Base-by-base conservation (phyloP, 1,140 invertebrate genomes). In the Drosophila lini region DNA sequence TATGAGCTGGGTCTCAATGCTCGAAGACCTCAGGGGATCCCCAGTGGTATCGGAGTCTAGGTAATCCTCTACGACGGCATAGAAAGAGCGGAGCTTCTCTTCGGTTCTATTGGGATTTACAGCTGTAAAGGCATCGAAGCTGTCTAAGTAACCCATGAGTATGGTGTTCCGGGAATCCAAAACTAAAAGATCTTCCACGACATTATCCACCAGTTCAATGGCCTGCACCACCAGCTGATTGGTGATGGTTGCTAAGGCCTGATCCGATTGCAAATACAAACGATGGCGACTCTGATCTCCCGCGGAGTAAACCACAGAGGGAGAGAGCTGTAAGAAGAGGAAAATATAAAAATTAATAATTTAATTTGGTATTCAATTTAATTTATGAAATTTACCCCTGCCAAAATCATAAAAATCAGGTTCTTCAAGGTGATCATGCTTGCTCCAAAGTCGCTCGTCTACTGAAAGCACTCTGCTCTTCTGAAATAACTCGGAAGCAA, bases 171-270 rank as follows among this genome's bases (percentile, higher is more conserved):
- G 77, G 0, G 83, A 89, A 40, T 88, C 80, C 44, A 88, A 31
- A 5, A 88, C 57, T 0, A 83, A 61, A 9, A 88, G 68, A 64
- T 88, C 83, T 28, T 88, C 83, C 0, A 88, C 76, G 0, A 88
- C 71, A 53, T 75, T 76, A 3, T 88, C 83, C 6, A 77, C 77
- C 63, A 88, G n/a, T 19, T 78, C 76, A 4, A 57, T 83, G 50
- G 83, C 83, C 61, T 74, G 80, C 0, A 15, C 16, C 1, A 88
- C 38, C 5, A 81, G 48, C 9, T 78, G 73, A 3, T 40, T 68
- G 28, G 71, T 89, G 1, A 88, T 70, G 3, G 61, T 31, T 8
- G 34, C 38, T 7, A 88, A 11, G 3, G 68, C 81, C 16, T 83
- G 77, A 13, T 89, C 73, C 3, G 84, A 74, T 28, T 88, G 84